A percentile compares a stretch with the other conserved stretches of the same genome.
These are phyloP conservation scores for Gastracanthus pulcherrimus DNA, from an alignment of 2,888 invertebrate species.

Conservation along the genomic window DNA sequence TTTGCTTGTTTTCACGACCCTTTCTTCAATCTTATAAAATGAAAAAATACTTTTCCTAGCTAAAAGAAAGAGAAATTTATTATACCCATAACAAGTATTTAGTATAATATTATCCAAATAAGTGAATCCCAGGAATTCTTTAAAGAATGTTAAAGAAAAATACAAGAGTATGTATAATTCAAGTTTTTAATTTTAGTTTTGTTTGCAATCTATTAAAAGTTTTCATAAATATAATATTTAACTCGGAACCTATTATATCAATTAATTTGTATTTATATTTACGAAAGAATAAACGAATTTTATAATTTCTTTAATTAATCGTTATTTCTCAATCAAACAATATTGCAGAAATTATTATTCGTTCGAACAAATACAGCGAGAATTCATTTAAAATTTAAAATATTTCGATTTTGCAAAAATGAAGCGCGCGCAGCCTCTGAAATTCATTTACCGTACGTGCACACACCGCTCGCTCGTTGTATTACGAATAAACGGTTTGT, in stretches of 20 bases:
- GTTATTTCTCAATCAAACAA: slow-evolving; percentile 3
- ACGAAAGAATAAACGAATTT: background rate
- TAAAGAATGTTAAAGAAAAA: no score
- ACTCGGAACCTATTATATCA: no score
- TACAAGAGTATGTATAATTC: no score
- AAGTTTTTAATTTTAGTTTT: no score
- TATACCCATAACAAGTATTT: no score
- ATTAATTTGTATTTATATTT: no score
- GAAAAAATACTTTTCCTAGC: background rate
- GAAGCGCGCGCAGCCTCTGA: background rate
- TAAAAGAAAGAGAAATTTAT: no score
- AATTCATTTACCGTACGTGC: background rate
- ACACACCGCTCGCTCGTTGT: background rate
- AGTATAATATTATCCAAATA: no score
- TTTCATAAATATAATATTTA: no score
- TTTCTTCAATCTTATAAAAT: no score
- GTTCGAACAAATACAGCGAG: background rate
- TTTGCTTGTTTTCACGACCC: slow-evolving; percentile 32
- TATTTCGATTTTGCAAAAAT: background rate
- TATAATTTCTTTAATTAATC: background rate
- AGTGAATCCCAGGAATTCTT: no score
- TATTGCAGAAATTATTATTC: background rate
- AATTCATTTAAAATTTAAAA: background rate
- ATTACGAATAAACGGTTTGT: slow-evolving; percentile 15
- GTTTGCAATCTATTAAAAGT: no score